phyloP scores from a whole-genome alignment of 2,888 invertebrate genomes.

The Phoenoteleia sp. region DNA sequence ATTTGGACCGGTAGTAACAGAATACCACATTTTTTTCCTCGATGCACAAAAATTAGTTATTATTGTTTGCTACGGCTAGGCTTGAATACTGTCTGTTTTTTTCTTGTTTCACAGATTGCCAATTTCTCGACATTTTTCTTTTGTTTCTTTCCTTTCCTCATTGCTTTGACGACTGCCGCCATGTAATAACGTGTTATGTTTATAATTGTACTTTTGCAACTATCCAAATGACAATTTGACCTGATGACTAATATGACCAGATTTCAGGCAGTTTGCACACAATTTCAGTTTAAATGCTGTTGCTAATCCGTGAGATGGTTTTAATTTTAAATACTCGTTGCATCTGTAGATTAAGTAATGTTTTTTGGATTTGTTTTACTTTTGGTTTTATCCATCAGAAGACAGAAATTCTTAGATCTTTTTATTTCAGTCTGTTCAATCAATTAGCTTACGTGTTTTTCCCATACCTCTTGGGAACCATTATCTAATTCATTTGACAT shows the following conservation, averaged over 20 bases:
- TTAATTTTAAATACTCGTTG: background rate
- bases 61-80: background rate
- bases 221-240: background rate
- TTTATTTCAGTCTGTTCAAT: too few relatives aligned
- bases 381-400: too few relatives aligned
- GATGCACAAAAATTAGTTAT: background rate
- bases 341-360: slow-evolving; percentile 21
- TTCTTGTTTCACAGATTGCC: background rate
- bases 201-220: slow-evolving; percentile 12
- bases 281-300: background rate
- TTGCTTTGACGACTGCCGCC: background rate
- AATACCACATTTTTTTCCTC: background rate
- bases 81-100: background rate
- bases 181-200: slow-evolving; percentile 4
- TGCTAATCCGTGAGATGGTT: background rate
- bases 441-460: slow-evolving; percentile 6
- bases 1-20: background rate
- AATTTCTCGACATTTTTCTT: background rate
- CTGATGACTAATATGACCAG: slow-evolving; percentile 19
- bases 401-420: too few relatives aligned
- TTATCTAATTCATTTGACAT: slow-evolving; percentile 36
- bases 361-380: too few relatives aligned
- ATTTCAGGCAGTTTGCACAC: slow-evolving; percentile 32
- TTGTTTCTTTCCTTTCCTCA: background rate
- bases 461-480: slow-evolving; percentile 29